Base-by-base conservation (phyloP, 2,113 vertebrate species). In the Mirounga angustirostris region DNA sequence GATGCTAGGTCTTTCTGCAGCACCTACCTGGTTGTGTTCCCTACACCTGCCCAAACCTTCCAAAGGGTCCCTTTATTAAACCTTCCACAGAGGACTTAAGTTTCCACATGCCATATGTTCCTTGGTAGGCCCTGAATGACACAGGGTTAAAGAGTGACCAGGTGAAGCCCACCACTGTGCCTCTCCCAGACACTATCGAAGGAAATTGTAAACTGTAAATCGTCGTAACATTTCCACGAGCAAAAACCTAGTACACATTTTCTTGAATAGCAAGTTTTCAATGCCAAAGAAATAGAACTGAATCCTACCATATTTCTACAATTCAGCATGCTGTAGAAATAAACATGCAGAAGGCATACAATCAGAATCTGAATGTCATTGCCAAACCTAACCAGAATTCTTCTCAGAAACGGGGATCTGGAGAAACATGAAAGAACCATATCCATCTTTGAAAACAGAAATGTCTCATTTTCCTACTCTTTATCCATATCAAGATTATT, bases 261-360 rank as follows among this genome's bases (percentile, higher is more conserved):
- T 73, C 78, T 78, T 95, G 65, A 95, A 78, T 88, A 91, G 30
- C 30, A 80, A 97, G 58, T 21, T 92, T 97, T 97, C 50, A 30
- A 89, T 95, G 97, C 97, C 95, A 98, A 97, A 79, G 83, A 94
- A 96, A 95, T 36, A 78, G 33, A 46, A 96, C 50, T 95, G 90
- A 96, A 73, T 95, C 65, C 36, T 85, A 88, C 80, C 91, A 73
- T 91, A 95, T 96, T 98, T 97, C 95, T 94, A 94, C 93, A 97
- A 91, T 97, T 97, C 93, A 95, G 92, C 78, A 18, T 96, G 96
- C 54, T 96, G 18, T 91, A 95, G 95, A 97, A 98, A 97, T 97
- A 98, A 98, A 97, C 95, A 96, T 5, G 81, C 93, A 97, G 97
- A 98, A 97, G 95, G 81, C 98, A 95, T 85, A 94, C 65, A 94